A percentile compares a stretch with the other conserved stretches of the same genome.
These are phyloP conservation scores for Xylophagus ater DNA, from an alignment of 2,888 invertebrate genomes.

Conservation along the genomic window DNA sequence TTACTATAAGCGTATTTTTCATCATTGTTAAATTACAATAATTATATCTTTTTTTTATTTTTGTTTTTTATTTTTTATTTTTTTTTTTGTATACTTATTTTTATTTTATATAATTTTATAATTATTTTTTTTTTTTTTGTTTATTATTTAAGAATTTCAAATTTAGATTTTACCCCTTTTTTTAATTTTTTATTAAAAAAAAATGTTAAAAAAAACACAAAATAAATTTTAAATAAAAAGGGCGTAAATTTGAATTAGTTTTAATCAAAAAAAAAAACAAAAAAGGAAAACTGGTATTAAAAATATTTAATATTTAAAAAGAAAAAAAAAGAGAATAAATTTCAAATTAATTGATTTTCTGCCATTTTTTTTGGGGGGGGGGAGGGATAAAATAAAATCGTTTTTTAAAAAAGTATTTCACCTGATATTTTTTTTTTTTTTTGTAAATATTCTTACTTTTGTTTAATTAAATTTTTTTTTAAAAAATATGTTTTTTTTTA, in stretches of 20 bases:
- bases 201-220: too few relatives aligned
- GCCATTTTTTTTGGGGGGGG: slow-evolving; percentile 4
- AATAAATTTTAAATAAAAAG: too few relatives aligned
- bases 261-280: too few relatives aligned
- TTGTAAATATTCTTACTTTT: too few relatives aligned
- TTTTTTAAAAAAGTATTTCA: too few relatives aligned
- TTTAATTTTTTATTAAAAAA: slow-evolving; percentile 1
- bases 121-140: slow-evolving; percentile 22
- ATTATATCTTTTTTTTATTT: slow-evolving; percentile 2
- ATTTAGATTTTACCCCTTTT: slow-evolving; percentile 2
- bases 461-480: too few relatives aligned
- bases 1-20: slow-evolving; percentile 1
- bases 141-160: slow-evolving; percentile 14
- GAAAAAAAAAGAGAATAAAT: slow-evolving; percentile 8
- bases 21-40: slow-evolving; percentile 1
- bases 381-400: too few relatives aligned
- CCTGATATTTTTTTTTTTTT: too few relatives aligned
- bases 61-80: slow-evolving; percentile 7
- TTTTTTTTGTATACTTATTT: slow-evolving; percentile 5
- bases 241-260: too few relatives aligned
- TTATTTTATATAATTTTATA: slow-evolving; percentile 4
- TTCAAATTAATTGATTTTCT: slow-evolving; percentile 2
- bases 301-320: too few relatives aligned
- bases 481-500: too few relatives aligned
- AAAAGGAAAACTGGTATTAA: too few relatives aligned